Evolutionary conservation across 2,797 vertebrate species (phyloP).

Genomic region (Anguilla obscura): DNA sequence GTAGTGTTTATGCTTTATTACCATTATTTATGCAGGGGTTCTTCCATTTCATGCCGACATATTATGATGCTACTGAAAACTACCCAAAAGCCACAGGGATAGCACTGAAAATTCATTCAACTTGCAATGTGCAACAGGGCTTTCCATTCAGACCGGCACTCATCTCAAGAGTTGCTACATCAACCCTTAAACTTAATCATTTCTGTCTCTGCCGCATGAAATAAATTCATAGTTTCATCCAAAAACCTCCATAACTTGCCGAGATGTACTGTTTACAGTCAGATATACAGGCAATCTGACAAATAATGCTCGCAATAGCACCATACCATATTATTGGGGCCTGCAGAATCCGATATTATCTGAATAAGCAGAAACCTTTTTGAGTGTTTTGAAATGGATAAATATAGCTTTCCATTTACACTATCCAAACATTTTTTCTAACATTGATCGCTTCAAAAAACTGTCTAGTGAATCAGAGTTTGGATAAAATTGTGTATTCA

Average conservation of each 20-base stretch:
- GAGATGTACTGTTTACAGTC: background rate
- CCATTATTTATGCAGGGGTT: slow-evolving; percentile 8
- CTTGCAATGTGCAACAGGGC: background rate
- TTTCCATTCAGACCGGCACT: background rate
- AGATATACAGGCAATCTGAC: background rate
- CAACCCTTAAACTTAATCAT: background rate
- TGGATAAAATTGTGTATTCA: background rate
- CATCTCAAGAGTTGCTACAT: background rate
- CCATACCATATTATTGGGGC: background rate
- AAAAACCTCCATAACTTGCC: background rate
- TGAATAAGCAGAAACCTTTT: background rate
- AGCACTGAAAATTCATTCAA: background rate
- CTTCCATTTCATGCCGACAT: background rate
- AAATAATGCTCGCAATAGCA: background rate
- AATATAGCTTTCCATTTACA: background rate
- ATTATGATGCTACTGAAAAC: background rate
- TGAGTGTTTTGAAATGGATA: background rate
- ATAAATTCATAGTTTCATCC: background rate
- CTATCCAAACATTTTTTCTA: background rate
- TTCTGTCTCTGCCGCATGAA: background rate
- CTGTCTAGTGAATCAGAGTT: background rate
- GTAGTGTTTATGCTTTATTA: background rate
- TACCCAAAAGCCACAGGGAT: slow-evolving; percentile 1
- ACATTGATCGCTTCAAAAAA: background rate
- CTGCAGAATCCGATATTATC: background rate